phyloP scores from a whole-genome alignment of 2,113 vertebrate genomes.

The Apus apus region DNA sequence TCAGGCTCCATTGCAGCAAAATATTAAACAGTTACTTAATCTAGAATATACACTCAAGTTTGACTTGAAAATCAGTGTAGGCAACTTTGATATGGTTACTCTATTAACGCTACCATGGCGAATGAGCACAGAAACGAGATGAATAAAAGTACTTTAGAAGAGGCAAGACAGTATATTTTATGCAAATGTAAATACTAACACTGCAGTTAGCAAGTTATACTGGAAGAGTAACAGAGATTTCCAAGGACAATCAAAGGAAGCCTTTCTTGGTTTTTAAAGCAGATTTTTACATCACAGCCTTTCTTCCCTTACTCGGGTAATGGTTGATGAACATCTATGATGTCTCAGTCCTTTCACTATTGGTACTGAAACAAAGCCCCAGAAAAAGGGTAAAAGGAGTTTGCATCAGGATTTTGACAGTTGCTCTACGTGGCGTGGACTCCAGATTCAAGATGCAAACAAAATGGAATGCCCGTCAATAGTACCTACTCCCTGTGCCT shows the following conservation, averaged over 20 bases:
- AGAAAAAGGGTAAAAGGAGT: neutral
- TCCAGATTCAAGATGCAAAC: neutral
- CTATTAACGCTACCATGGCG: slow-evolving; percentile 28
- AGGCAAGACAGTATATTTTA: neutral
- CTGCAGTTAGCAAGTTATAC: neutral
- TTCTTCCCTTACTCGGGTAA: slow-evolving; percentile 7
- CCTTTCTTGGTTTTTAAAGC: slow-evolving; percentile 8
- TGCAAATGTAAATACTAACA: slow-evolving; percentile 17
- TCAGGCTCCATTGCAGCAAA: neutral
- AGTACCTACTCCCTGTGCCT: neutral
- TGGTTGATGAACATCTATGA: neutral
- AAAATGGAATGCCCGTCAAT: neutral
- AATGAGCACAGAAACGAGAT: slow-evolving; percentile 32
- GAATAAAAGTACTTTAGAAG: slow-evolving; percentile 12
- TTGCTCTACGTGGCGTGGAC: neutral
- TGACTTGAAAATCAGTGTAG: slow-evolving; percentile 26
- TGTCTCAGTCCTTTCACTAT: neutral
- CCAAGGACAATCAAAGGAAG: neutral
- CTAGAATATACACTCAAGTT: slow-evolving; percentile 6
- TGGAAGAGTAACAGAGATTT: neutral
- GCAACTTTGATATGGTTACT: slow-evolving; percentile 6
- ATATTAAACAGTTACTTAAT: neutral
- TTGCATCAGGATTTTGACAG: neutral
- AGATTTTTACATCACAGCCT: neutral
- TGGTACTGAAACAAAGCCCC: slow-evolving; percentile 32